Base-by-base conservation (phyloP, 1,140 invertebrate species). In the Papilio xuthus region DNA sequence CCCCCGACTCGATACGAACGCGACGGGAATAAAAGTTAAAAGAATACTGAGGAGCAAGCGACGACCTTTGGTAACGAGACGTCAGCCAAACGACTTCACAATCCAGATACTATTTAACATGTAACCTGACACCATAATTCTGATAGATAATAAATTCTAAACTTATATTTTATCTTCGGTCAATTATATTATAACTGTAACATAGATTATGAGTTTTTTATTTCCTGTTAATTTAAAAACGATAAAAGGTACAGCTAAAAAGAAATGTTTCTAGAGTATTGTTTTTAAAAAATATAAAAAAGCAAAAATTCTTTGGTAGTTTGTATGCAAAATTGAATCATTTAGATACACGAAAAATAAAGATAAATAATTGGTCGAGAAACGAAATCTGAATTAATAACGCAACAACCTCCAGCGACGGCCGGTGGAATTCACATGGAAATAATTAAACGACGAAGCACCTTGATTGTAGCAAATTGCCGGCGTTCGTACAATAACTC, bases 51-150 rank as follows among this genome's bases (percentile, higher is more conserved):
- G 78, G 78, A 83, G 79, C 86, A 85, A 88, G 84, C 87, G 87
- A 83, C 82, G 88, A 89, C 88, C 90, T 89, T 88, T 88, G 50
- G 85, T 92, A 92, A 90, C 90, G 87, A 91, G 88, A 74, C 81
- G 88, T 92, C 88, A 86, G 78, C 87, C 88, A 87, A 79, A 81
- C 82, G 82, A 67, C 60, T 72, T 88, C 60, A 67, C 13, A 28
- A 53, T 53, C 60, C 26, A 32, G n/a, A 20, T 89, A 89, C 89
- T 85, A 87, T 80, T 87, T 85, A 92, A 89, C 86, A 85, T 88
- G 84, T 85, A 88, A 85, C 84, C 81, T 81, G 81, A 87, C 84
- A 81, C 83, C 80, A 80, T 83, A 83, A 74, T 81, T 81, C 82
- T 84, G 83, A 86, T 85, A 83, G 85, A 78, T 84, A 86, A 89